These are phyloP conservation scores for Crocallis elinguaria DNA, from an alignment of 2,888 invertebrate genomes.

Conservation along the genomic window DNA sequence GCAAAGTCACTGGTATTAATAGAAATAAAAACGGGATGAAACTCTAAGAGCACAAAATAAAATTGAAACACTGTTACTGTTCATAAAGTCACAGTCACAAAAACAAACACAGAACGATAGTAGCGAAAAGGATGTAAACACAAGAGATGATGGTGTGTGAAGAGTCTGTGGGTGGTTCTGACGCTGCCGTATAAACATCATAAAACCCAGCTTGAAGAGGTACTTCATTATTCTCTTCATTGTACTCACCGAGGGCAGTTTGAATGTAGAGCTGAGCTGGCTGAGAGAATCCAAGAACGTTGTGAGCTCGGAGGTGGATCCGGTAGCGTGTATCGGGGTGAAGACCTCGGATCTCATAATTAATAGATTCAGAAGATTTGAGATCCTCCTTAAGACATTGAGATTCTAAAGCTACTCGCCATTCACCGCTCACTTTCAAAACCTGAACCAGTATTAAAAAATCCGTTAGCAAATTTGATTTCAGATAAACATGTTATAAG, in stretches of 20 bases:
- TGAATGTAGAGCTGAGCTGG: constrained; percentile 92
- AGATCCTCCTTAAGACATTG: constrained; percentile 86
- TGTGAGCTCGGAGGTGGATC: constrained; percentile 93
- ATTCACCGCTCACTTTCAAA: constrained; percentile 87
- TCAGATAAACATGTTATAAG: not conserved
- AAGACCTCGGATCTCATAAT: constrained; percentile 88
- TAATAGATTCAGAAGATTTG: constrained; percentile 86
- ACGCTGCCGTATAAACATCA: constrained; percentile 74
- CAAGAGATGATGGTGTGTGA: constrained; percentile 59
- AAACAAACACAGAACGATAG: constrained; percentile 65
- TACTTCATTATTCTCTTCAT: constrained; percentile 76
- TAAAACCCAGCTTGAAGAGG: constrained; percentile 78
- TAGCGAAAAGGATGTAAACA: constrained; percentile 61
- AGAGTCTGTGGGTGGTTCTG: constrained; percentile 63
- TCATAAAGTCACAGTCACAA: constrained; percentile 58
- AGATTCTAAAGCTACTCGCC: constrained; percentile 83
- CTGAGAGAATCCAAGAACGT: constrained; percentile 92
- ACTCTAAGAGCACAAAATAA: constrained; percentile 52
- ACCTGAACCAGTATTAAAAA: constrained; percentile 72
- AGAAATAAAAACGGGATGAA: constrained; percentile 38
- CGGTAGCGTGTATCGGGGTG: constrained; percentile 92
- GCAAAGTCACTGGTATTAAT: constrained; percentile 47
- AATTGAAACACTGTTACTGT: constrained; percentile 54
- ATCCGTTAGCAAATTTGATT: not conserved
- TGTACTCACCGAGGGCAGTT: constrained; percentile 94